Conservation (phyloP, 1,140 invertebrate genomes). For the Bombus terrestris region DNA sequence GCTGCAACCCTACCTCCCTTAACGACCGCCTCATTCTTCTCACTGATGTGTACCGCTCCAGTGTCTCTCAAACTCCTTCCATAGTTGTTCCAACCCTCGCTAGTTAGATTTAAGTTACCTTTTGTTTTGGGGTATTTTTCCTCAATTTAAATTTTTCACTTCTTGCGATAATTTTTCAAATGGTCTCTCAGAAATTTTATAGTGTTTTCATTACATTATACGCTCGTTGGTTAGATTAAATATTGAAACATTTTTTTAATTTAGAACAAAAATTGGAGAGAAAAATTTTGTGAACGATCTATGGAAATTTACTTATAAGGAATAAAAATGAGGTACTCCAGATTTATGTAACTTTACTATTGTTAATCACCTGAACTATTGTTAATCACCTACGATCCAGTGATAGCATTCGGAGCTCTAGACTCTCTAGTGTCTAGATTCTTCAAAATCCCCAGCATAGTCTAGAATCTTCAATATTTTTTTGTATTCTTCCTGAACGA, state of each 20-base stretch:
- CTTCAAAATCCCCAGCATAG: not conserved
- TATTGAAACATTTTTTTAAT: not conserved
- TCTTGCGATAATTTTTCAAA: not conserved
- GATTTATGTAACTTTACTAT: too few relatives aligned
- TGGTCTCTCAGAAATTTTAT: not conserved
- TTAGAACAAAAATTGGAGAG: not conserved
- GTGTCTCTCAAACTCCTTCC: conserved; percentile 7
- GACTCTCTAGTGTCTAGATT: not conserved
- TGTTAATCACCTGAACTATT: too few relatives aligned
- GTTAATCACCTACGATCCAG: too few relatives aligned
- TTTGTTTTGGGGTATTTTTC: not conserved
- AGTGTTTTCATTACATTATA: not conserved
- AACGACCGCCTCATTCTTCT: conserved; percentile 9
- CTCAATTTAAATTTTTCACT: not conserved
- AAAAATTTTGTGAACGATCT: too few relatives aligned
- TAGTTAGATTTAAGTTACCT: not conserved
- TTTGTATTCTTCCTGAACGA: too few relatives aligned
- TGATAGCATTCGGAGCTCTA: too few relatives aligned
- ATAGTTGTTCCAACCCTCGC: not conserved
- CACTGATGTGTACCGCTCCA: not conserved
- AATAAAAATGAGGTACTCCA: too few relatives aligned
- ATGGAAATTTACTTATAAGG: too few relatives aligned
- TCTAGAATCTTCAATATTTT: not conserved
- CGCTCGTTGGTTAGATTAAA: not conserved
- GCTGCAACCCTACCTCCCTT: conserved; percentile 3